These are phyloP conservation scores for Pasiphila rectangulata DNA, from an alignment of 2,888 invertebrate genomes.

Conservation along the genomic window DNA sequence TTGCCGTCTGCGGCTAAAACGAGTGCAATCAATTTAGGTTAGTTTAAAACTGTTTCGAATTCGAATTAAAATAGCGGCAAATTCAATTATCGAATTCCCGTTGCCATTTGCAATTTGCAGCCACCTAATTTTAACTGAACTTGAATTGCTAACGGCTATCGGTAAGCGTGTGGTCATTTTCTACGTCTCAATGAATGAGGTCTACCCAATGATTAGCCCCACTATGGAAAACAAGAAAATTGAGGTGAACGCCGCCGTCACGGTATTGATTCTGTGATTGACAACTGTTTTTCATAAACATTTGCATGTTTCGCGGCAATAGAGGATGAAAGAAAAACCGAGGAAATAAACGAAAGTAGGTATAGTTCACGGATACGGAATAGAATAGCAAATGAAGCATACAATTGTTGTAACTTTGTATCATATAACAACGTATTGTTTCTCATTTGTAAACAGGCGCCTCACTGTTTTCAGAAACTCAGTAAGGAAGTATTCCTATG, in stretches of 20 bases:
- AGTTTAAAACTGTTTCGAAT: slow-evolving; percentile 28
- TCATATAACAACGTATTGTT: not conserved
- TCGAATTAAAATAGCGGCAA: slow-evolving; percentile 15
- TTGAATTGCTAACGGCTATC: not conserved
- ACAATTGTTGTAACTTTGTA: slow-evolving; percentile 3
- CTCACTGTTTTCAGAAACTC: not conserved
- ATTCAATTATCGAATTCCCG: slow-evolving; percentile 11
- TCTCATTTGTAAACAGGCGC: not conserved
- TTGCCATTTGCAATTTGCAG: slow-evolving; percentile 5
- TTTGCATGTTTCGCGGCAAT: slow-evolving; percentile 41
- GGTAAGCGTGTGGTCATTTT: not conserved
- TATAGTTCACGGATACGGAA: not conserved
- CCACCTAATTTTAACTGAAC: not conserved
- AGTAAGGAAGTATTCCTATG: slow-evolving; percentile 3
- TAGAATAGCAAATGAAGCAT: not conserved
- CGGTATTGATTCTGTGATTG: slow-evolving; percentile 23
- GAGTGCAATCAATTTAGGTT: slow-evolving; percentile 30
- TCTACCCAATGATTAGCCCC: slow-evolving; percentile 9
- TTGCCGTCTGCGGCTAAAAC: slow-evolving; percentile 29
- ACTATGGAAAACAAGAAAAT: slow-evolving; percentile 6
- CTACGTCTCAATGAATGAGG: not conserved
- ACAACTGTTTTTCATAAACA: slow-evolving; percentile 30
- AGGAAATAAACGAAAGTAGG: slow-evolving; percentile 45
- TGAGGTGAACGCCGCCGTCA: slow-evolving; percentile 17
- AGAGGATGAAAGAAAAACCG: slow-evolving; percentile 33